Evolutionary conservation across 2,797 vertebrate genomes (phyloP).

Genomic region (Ispidina picta): DNA sequence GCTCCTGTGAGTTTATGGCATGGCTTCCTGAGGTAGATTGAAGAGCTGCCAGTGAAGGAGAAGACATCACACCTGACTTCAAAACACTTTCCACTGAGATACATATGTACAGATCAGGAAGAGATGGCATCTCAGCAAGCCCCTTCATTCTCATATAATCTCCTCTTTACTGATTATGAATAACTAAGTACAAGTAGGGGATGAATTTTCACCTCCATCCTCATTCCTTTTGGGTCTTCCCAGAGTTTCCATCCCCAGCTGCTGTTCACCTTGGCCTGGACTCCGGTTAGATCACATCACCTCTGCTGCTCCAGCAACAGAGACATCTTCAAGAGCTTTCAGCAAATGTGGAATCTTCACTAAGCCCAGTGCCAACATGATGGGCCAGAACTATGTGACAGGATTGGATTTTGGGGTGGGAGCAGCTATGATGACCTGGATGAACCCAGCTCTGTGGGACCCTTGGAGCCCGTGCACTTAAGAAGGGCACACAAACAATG

Average conservation of each 20-base stretch:
- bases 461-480: fast-evolving
- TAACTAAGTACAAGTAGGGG: neutral
- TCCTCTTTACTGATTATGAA: neutral
- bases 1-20: neutral
- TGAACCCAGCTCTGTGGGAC: neutral
- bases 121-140: neutral
- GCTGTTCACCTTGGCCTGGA: neutral
- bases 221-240: neutral
- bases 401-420: neutral
- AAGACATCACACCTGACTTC: neutral
- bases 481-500: neutral
- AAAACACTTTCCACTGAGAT: neutral
- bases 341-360: neutral
- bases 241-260: neutral
- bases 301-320: neutral
- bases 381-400: fast-evolving
- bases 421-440: neutral
- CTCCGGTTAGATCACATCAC: too few species aligned
- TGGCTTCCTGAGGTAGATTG: neutral
- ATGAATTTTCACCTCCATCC: neutral
- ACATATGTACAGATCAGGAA: neutral
- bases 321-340: neutral
- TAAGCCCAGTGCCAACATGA: neutral
- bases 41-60: neutral
- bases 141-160: neutral